A percentile compares a stretch with the other conserved stretches of the same genome.
Conservation (phyloP, 2,888 invertebrate species). For the Lomographa bimaculata region DNA sequence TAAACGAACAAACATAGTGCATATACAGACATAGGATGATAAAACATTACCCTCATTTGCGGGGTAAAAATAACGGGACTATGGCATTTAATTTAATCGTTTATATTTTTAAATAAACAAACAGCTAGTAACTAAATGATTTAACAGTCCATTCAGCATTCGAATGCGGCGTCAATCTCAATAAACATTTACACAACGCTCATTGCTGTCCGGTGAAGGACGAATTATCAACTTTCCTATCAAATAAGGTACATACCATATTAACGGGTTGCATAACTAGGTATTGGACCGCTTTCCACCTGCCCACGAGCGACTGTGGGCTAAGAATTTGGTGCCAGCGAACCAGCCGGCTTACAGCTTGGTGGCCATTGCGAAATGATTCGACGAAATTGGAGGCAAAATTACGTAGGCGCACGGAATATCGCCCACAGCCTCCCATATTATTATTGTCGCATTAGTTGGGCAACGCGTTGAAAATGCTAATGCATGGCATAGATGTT, state of each 20-base stretch:
- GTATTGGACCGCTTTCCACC: constrained; percentile 73
- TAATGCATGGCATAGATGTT: constrained; percentile 8
- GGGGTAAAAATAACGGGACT: no score
- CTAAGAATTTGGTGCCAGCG: constrained; percentile 66
- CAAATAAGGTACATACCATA: constrained; percentile 66
- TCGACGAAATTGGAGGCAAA: constrained; percentile 50
- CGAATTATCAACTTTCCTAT: constrained; percentile 59
- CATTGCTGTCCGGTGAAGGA: constrained; percentile 46
- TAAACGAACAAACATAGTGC: no score
- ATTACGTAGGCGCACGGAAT: constrained; percentile 60
- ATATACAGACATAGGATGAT: no score
- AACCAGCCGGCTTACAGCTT: constrained; percentile 46
- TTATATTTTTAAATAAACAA: no score
- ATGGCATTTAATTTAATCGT: no score
- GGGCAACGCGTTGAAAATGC: constrained; percentile 18
- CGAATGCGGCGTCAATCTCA: no score
- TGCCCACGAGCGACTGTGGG: constrained; percentile 73
- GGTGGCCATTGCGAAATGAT: constrained; percentile 66
- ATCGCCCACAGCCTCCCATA: constrained; percentile 50
- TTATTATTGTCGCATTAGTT: constrained; percentile 41
- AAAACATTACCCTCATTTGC: no score
- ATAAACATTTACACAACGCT: constrained; percentile 22
- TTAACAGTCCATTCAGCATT: no score
- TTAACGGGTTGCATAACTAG: constrained; percentile 65
- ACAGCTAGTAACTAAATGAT: no score